Percentiles rank a stretch among this genome's conserved stretches.
Evolutionary conservation across 2,113 vertebrate genomes (phyloP).

Genomic region (Hyaena hyaena): DNA sequence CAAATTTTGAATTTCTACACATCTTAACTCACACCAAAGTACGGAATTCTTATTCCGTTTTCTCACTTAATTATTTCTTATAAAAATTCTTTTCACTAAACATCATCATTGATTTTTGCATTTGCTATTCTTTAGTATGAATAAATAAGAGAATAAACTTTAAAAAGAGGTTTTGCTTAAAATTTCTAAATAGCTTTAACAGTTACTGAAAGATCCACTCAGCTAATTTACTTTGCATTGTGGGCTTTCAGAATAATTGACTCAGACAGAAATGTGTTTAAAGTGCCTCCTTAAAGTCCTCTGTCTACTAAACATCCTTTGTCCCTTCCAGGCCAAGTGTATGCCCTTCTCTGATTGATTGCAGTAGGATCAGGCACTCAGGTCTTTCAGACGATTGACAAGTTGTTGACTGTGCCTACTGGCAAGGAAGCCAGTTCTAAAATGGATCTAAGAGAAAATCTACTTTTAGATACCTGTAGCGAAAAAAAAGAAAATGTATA

Average conservation of each 20-base stretch:
- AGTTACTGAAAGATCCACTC: constrained; percentile 52
- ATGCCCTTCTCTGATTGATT: constrained; percentile 39
- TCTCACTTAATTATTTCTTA: constrained; percentile 60
- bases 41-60: constrained; percentile 13
- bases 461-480: constrained; percentile 42
- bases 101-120: constrained; percentile 61
- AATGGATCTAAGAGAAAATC: constrained; percentile 19
- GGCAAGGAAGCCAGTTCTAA: constrained; percentile 46
- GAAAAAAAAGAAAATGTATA: not conserved
- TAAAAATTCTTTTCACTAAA: constrained; percentile 64
- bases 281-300: constrained; percentile 37
- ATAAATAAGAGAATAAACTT: constrained; percentile 73
- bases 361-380: not conserved
- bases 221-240: constrained; percentile 62
- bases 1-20: constrained; percentile 48
- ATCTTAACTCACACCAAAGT: constrained; percentile 51
- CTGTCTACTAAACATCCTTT: not conserved
- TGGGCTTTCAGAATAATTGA: constrained; percentile 48
- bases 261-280: not conserved
- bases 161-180: constrained; percentile 66
- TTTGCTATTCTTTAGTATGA: constrained; percentile 63
- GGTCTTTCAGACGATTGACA: constrained; percentile 55
- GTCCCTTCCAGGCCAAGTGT: constrained; percentile 29
- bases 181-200: constrained; percentile 62
- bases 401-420: constrained; percentile 21